Conservation (phyloP, 2,797 vertebrate species). For the Myotis daubentonii region DNA sequence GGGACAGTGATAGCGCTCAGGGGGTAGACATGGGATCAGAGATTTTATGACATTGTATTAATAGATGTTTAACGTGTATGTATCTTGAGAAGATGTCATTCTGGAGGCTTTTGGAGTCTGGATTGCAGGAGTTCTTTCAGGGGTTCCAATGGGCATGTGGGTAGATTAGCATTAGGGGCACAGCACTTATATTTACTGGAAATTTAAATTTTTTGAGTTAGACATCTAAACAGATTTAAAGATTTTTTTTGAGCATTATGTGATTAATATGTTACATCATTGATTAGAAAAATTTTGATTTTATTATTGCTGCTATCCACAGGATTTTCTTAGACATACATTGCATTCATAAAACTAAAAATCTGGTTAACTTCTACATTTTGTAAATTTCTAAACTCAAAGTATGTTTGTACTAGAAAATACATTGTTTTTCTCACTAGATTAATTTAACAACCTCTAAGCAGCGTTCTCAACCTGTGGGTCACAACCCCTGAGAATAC, state of each 20-base stretch:
- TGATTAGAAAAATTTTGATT: neutral
- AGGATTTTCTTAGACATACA: neutral
- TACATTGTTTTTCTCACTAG: neutral
- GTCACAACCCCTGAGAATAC: too few species aligned
- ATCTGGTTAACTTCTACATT: neutral
- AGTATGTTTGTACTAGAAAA: slow-evolving; percentile 35
- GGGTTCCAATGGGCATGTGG: neutral
- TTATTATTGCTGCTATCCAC: neutral
- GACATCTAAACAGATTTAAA: neutral
- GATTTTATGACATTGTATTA: neutral
- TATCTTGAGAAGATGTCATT: neutral
- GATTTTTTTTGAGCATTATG: neutral
- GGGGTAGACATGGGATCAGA: neutral
- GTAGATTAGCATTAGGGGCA: neutral
- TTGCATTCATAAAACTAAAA: neutral
- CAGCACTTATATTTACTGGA: neutral
- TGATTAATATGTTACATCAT: neutral
- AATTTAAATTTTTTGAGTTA: slow-evolving; percentile 19
- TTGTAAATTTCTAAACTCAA: neutral
- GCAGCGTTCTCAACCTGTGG: too few species aligned
- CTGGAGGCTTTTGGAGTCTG: neutral
- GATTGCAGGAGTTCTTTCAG: neutral
- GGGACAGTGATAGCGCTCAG: neutral
- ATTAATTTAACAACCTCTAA: neutral
- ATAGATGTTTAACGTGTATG: neutral